These are phyloP conservation scores for Urechis unicinctus DNA, from an alignment of 2,888 invertebrate species.

Conservation along the genomic window DNA sequence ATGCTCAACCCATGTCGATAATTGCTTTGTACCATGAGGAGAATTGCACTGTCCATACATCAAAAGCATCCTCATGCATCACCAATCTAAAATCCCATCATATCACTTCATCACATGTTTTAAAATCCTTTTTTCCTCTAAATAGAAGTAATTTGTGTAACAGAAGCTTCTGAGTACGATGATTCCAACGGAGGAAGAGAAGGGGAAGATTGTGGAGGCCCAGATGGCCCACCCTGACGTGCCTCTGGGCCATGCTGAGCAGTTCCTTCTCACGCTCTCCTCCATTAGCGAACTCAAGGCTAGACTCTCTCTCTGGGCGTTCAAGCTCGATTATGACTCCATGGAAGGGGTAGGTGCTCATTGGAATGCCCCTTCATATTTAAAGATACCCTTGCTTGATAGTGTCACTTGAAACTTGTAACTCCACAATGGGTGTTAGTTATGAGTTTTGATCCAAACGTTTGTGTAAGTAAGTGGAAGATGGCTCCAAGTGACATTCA, in stretches of 20 bases:
- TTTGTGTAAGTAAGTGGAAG: too few species aligned
- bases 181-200: slow-evolving; percentile 95
- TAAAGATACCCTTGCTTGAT: not conserved
- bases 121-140: too few species aligned
- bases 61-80: too few species aligned
- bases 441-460: too few species aligned
- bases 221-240: slow-evolving; percentile 85
- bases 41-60: too few species aligned
- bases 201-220: slow-evolving; percentile 91
- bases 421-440: too few species aligned
- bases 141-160: slow-evolving; percentile 18
- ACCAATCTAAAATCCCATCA: too few species aligned
- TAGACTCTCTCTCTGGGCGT: slow-evolving; percentile 92
- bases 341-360: slow-evolving; percentile 69
- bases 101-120: too few species aligned
- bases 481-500: too few species aligned
- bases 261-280: slow-evolving; percentile 92
- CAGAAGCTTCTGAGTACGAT: slow-evolving; percentile 86
- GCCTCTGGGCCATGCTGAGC: slow-evolving; percentile 81
- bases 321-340: slow-evolving; percentile 96
- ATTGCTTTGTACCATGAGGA: too few species aligned
- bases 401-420: too few species aligned
- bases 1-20: too few species aligned
- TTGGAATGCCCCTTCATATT: not conserved
- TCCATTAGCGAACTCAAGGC: slow-evolving; percentile 92